Percentiles rank a stretch among this genome's conserved stretches.
These are phyloP conservation scores for Coboldia fuscipes DNA, from an alignment of 1,140 invertebrate species.

Conservation along the genomic window DNA sequence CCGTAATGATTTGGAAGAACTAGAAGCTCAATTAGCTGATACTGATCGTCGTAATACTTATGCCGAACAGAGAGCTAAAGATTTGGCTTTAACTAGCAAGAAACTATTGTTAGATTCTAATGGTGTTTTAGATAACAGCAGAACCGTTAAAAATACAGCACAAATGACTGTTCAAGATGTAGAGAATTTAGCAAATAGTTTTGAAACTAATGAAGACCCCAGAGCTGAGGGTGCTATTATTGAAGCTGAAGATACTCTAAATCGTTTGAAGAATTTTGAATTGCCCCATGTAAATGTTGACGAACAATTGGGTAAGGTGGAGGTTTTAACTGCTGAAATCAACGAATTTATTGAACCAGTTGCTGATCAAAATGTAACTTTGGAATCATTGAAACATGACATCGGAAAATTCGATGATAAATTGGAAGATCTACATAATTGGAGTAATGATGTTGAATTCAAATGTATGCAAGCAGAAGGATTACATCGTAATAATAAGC, in stretches of 20 bases:
- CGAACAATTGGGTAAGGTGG: conserved; percentile 33
- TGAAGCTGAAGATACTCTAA: conserved; percentile 47
- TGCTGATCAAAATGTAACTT: conserved; percentile 26
- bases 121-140: conserved; percentile 25
- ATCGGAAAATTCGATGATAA: conserved; percentile 39
- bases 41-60: conserved; percentile 32
- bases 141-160: conserved; percentile 26
- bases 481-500: conserved; percentile 33
- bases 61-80: conserved; percentile 25
- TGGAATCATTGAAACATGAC: conserved; percentile 28
- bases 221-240: conserved; percentile 54
- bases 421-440: conserved; percentile 47
- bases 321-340: conserved; percentile 41
- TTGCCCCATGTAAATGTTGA: conserved; percentile 26
- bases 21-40: conserved; percentile 31
- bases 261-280: conserved; percentile 19
- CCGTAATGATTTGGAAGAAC: conserved; percentile 26
- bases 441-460: conserved; percentile 34
- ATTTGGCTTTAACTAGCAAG: conserved; percentile 23
- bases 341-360: conserved; percentile 41
- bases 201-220: conserved; percentile 42
- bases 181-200: conserved; percentile 34
- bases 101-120: conserved; percentile 31
- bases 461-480: conserved; percentile 35
- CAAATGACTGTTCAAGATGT: conserved; percentile 39